These are phyloP conservation scores for Ophthalmolycus amberensis DNA, from an alignment of 2,113 vertebrate species.

Conservation along the genomic window DNA sequence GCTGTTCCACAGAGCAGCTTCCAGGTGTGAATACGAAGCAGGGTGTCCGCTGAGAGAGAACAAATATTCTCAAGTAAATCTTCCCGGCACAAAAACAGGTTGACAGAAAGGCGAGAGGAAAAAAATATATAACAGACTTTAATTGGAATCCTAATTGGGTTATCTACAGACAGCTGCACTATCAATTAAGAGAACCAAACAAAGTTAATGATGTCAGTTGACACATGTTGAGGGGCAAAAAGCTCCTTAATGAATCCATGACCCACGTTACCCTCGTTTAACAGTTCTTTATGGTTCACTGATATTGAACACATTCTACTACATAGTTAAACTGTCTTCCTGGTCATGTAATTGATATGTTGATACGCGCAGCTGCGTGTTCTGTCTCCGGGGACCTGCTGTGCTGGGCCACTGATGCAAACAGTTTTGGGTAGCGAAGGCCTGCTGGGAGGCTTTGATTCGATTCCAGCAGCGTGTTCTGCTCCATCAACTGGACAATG, in stretches of 20 bases:
- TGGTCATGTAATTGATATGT: neutral
- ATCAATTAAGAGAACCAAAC: slow-evolving; percentile 23
- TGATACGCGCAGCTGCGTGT: slow-evolving; percentile 5
- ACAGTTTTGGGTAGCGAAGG: slow-evolving; percentile 35
- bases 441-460: slow-evolving; percentile 56
- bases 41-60: neutral
- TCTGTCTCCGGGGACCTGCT: slow-evolving; percentile 19
- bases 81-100: neutral
- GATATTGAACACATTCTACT: neutral
- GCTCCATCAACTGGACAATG: slow-evolving; percentile 66
- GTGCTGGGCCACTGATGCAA: slow-evolving; percentile 46
- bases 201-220: slow-evolving; percentile 15
- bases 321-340: slow-evolving; percentile 1
- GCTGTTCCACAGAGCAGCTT: slow-evolving; percentile 8
- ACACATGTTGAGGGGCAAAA: neutral
- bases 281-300: neutral
- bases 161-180: neutral
- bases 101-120: slow-evolving; percentile 14
- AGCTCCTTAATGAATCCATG: slow-evolving; percentile 39
- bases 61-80: neutral
- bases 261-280: slow-evolving; percentile 11
- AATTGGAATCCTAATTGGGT: slow-evolving; percentile 3
- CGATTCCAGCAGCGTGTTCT: slow-evolving; percentile 53
- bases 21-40: slow-evolving; percentile 17
- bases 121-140: neutral